phyloP scores from a whole-genome alignment of 2,888 invertebrate species.

The Microctonus brassicae region DNA sequence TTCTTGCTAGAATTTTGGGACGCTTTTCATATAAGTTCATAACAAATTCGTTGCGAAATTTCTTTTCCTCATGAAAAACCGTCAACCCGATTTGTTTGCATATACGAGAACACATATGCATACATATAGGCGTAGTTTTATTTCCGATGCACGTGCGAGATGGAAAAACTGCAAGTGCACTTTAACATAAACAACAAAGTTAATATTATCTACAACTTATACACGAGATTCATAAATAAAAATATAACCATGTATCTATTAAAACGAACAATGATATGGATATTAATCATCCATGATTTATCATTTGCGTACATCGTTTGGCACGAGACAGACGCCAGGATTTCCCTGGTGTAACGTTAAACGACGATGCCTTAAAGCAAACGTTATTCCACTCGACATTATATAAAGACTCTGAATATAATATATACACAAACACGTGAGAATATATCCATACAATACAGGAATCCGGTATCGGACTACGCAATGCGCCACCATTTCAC shows the following conservation, averaged over 20 bases:
- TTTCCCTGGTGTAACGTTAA: constrained; percentile 29
- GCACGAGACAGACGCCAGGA: constrained; percentile 17
- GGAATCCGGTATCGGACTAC: constrained; percentile 20
- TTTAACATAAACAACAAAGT: constrained; percentile 1
- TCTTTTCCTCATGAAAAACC: too few relatives aligned
- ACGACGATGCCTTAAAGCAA: constrained; percentile 25
- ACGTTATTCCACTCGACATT: constrained; percentile 30
- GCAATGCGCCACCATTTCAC: constrained; percentile 7
- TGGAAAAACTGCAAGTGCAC: constrained; percentile 4
- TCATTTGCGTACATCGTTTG: constrained; percentile 15
- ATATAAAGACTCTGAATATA: too few relatives aligned
- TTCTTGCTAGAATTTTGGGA: too few relatives aligned
- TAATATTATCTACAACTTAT: background rate
- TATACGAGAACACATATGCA: background rate
- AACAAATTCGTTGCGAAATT: too few relatives aligned
- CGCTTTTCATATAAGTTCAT: too few relatives aligned
- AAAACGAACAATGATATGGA: constrained; percentile 5
- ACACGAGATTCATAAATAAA: background rate
- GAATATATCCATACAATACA: background rate
- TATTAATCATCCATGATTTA: constrained; percentile 20
- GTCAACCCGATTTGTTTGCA: constrained; percentile 19
- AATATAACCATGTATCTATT: background rate
- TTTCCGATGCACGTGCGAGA: constrained; percentile 15
- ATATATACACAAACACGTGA: too few relatives aligned
- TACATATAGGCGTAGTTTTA: background rate